Evolutionary conservation across 2,113 vertebrate species (phyloP), one percentile per base, ranked within the genome.

Genomic region (Rhinoderma darwinii): DNA sequence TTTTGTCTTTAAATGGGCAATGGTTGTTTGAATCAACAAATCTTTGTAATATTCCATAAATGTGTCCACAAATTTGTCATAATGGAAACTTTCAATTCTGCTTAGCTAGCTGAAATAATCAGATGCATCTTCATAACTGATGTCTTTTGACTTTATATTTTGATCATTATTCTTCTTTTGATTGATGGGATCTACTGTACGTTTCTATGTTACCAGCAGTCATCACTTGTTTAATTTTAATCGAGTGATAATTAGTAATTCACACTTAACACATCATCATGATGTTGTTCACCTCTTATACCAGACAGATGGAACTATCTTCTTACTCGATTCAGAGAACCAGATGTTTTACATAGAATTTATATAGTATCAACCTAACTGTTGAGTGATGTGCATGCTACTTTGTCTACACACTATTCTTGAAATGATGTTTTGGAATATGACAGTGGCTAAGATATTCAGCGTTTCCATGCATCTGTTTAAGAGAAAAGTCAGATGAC

Each of bases 221-320:
- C 89, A 93, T 91, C 93, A 90, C 90, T 92, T 94, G 91, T 35
- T 92, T 90, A 88, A 88, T 92, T 92, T 90, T 91, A 88, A 89
- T 91, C 89, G 91, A 92, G 91, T 92, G 93, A 92, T 95, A 95
- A 95, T 95, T 95, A 95, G 90, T 93, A 92, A 93, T 86, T 92
- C 93, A 93, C 92, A 92, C 93, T 93, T 93, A 89, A 35, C 92
- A 90, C 89, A 90, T 92, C 91, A 87, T 89, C 30, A 76, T 90
- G 88, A 92, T 91, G 90, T 88, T 88, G 88, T 88, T 90, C 89
- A 78, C 88, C 92, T 87, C 91, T 91, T 90, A 87, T 89, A 88
- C 87, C 80, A 89, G 94, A 91, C 95, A 95, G 93, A 95, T 95
- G 94, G 95, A 91, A 82, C 84, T 88, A 90, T 88, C 88, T 93